Evolutionary conservation across 2,797 vertebrate species (phyloP).

Genomic region (Botia kubotai): DNA sequence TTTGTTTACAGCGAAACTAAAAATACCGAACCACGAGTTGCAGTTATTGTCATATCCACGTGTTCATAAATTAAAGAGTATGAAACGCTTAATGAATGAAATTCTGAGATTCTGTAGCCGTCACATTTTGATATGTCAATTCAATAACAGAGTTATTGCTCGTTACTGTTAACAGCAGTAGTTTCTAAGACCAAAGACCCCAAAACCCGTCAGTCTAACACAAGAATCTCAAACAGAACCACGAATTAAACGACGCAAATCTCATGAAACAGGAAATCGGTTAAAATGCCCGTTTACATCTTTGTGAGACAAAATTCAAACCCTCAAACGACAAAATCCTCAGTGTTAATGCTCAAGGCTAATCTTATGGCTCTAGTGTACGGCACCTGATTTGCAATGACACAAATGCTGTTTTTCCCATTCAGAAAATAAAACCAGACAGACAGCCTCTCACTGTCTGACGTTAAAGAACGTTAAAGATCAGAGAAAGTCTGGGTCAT

Average conservation of each 20-base stretch:
- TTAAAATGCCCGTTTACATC: neutral
- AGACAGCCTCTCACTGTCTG: neutral
- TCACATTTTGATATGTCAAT: neutral
- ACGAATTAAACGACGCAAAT: neutral
- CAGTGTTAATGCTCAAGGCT: neutral
- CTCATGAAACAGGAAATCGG: neutral
- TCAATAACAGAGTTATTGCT: neutral
- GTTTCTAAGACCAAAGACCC: constrained; percentile 11
- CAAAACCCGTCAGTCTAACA: neutral
- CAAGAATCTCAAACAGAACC: constrained; percentile 16
- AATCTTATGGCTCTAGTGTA: neutral
- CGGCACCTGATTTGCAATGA: neutral
- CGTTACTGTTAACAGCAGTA: neutral
- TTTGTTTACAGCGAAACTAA: neutral
- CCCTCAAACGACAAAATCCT: neutral
- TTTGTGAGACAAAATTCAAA: neutral
- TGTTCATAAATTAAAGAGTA: neutral
- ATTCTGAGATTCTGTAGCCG: neutral
- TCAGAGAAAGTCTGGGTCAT: neutral
- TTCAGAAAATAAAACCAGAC: neutral
- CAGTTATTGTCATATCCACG: neutral
- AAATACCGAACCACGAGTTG: constrained; percentile 4
- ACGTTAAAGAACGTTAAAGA: neutral
- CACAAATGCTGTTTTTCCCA: neutral
- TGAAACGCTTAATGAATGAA: constrained; percentile 8